Conservation (phyloP, 1,140 invertebrate genomes). For the Antheraea pernyi region DNA sequence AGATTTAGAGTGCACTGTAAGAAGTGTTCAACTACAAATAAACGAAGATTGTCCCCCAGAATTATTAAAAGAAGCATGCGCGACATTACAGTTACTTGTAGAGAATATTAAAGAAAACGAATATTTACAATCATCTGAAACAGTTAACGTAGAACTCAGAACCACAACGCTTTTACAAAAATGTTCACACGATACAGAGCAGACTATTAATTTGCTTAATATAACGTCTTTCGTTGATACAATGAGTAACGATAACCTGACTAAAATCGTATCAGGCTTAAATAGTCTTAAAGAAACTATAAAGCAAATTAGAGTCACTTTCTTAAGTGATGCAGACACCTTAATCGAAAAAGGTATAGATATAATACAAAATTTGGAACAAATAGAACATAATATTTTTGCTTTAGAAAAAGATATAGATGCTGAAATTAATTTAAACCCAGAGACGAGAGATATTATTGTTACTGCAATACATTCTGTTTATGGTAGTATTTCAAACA, state of each 20-base stretch:
- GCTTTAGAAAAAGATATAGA: constrained; percentile 55
- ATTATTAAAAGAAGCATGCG: constrained; percentile 63
- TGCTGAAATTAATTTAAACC: constrained; percentile 24
- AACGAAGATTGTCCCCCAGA: constrained; percentile 59
- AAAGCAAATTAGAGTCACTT: constrained; percentile 41
- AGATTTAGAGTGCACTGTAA: constrained; percentile 74
- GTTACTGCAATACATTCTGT: constrained; percentile 58
- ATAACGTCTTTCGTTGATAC: constrained; percentile 35
- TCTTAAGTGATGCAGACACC: constrained; percentile 42
- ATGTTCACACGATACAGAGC: constrained; percentile 51
- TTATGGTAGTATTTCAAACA: constrained; percentile 65
- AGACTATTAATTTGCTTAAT: constrained; percentile 54
- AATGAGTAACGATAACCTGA: constrained; percentile 30
- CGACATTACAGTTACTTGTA: constrained; percentile 52
- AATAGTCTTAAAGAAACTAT: constrained; percentile 51
- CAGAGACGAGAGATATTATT: constrained; percentile 44
- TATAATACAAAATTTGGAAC: constrained; percentile 47
- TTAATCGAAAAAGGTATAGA: constrained; percentile 61
- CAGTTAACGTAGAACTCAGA: constrained; percentile 22
- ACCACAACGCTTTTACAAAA: constrained; percentile 38
- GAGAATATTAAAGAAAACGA: constrained; percentile 47
- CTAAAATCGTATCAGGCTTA: constrained; percentile 40
- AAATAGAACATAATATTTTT: constrained; percentile 63
- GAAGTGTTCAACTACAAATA: constrained; percentile 69
- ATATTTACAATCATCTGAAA: constrained; percentile 29